Conservation (phyloP, 2,888 invertebrate species). For the Dryococelus australis region DNA sequence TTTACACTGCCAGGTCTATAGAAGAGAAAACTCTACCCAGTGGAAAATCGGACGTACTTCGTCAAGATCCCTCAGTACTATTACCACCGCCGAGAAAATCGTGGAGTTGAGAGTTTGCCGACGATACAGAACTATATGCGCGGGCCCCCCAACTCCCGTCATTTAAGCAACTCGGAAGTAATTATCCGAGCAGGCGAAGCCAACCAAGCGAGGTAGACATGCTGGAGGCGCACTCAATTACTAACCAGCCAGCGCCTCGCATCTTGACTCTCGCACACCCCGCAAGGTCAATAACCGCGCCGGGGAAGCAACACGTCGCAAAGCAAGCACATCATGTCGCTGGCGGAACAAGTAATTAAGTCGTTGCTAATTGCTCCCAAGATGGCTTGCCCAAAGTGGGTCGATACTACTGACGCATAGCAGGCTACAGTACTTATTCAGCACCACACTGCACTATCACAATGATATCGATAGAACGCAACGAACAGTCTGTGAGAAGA, state of each 20-base stretch:
- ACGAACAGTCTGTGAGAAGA: no score
- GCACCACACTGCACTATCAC: no score
- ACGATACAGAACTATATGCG: no score
- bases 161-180: not conserved
- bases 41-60: no score
- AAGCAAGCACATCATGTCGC: not conserved
- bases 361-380: not conserved
- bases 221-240: not conserved
- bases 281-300: not conserved
- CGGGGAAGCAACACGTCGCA: not conserved
- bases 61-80: no score
- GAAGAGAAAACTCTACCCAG: no score
- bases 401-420: not conserved
- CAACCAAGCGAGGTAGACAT: not conserved
- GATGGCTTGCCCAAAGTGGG: not conserved
- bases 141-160: no score
- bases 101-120: no score
- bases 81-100: no score
- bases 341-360: not conserved
- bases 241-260: not conserved
- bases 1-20: no score
- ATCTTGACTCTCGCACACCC: not conserved
- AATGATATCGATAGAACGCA: no score
- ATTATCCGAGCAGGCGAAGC: slow-evolving; percentile 5
- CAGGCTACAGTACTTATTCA: no score